Evolutionary conservation across 2,797 vertebrate species (phyloP).

Genomic region (Urosaurus nigricauda): DNA sequence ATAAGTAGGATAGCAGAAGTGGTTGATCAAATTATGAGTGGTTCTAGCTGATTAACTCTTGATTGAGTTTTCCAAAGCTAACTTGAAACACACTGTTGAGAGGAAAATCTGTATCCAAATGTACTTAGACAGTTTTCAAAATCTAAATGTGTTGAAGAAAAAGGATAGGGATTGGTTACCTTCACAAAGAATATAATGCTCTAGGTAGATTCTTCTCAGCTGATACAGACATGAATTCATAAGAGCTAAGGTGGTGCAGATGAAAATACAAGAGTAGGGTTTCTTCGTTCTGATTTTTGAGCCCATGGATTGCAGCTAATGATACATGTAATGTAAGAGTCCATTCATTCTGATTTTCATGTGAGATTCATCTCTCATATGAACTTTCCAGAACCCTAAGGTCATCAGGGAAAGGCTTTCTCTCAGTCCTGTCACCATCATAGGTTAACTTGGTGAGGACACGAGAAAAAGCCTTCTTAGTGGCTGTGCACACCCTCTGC

Average conservation of each 20-base stretch:
- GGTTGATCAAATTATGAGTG: constrained; percentile 18
- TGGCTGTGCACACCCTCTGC: no score
- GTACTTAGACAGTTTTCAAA: constrained; percentile 25
- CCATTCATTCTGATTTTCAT: not conserved
- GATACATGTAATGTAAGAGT: not conserved
- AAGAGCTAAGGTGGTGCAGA: not conserved
- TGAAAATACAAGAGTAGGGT: not conserved
- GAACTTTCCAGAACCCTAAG: no score
- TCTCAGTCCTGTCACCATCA: no score
- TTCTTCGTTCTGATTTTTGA: not conserved
- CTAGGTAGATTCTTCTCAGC: not conserved
- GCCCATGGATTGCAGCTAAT: not conserved
- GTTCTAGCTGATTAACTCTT: constrained; percentile 19
- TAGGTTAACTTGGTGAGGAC: no score
- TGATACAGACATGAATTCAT: not conserved
- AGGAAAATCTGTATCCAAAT: constrained; percentile 17
- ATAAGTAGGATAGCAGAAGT: not conserved
- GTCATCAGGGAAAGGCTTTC: no score
- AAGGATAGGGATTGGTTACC: not conserved
- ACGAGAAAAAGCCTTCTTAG: no score
- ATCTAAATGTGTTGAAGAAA: not conserved
- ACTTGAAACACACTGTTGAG: constrained; percentile 20
- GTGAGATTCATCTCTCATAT: no score
- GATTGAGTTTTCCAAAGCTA: constrained; percentile 13
- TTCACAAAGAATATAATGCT: not conserved